Evolutionary conservation across 1,140 invertebrate genomes (phyloP).

Genomic region (Musca vetustissima): DNA sequence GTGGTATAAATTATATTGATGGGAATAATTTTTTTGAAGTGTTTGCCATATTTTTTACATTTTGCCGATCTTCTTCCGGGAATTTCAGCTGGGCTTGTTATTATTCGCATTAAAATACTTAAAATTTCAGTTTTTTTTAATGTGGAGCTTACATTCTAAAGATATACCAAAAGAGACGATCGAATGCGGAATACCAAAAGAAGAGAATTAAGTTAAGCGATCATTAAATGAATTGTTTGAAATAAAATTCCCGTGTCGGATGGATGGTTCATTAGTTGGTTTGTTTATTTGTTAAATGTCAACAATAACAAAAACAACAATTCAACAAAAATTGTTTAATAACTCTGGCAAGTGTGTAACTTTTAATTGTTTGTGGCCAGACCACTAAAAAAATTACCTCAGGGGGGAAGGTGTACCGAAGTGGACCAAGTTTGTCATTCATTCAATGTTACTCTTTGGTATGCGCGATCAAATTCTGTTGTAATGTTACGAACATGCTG

Average conservation of each 20-base stretch:
- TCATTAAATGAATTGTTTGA: constrained; percentile 7
- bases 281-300: too few relatives aligned
- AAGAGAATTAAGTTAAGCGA: constrained; percentile 13
- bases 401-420: background rate
- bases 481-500: background rate
- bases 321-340: constrained; percentile 7
- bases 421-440: too few relatives aligned
- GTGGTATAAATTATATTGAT: too few relatives aligned
- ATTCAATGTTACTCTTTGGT: too few relatives aligned
- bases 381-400: background rate
- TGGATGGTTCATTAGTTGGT: too few relatives aligned
- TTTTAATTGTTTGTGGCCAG: constrained; percentile 1
- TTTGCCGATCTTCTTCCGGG: background rate
- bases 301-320: background rate
- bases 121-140: too few relatives aligned
- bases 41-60: too few relatives aligned
- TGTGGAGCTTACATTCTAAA: background rate
- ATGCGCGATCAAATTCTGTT: background rate
- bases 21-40: too few relatives aligned
- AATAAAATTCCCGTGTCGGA: background rate
- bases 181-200: too few relatives aligned
- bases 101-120: background rate
- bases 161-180: background rate
- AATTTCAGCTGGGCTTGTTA: background rate
- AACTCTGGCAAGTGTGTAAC: background rate